Base-by-base conservation (phyloP, 92 coral and sea anemone genomes). In the Epizoanthus scotinus region DNA sequence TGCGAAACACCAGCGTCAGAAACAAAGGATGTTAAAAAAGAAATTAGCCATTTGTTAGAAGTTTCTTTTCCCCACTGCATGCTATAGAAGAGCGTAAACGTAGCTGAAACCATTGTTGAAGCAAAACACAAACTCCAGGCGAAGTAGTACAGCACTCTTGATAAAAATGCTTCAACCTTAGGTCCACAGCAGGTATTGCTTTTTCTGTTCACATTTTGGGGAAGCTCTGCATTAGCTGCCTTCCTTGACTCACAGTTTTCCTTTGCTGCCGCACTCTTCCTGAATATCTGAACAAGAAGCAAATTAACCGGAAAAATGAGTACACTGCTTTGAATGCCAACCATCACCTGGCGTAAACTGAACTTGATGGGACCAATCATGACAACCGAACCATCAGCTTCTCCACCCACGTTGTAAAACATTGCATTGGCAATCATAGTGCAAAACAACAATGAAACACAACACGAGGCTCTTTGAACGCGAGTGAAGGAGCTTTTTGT, bases 371-470 rank as follows among this genome's bases (percentile, higher is more conserved):
- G 95, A n/a, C 98, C 98, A 36, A 94, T 87, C 80, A 82, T 84
- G 20, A 94, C 55, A n/a, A 86, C 88, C 9, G 91, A 78, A 1
- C 82, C 77, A 72, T 89, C 89, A 18, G 91, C 84, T 14, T 60
- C 80, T 34, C 71, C 83, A 18, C 81, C 83, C 38, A 84, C 63
- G 87, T 92, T 91, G 73, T 94, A 94, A 55, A 94, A 94, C 98
- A 94, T 94, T 18, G 98, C 97, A 71, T 89, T 94, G 52, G 97
- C 56, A 70, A 94, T 91, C 98, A 94, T 94, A 27, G 94, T 88
- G 36, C 93, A 87, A 56, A 91, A 92, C 5, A 94, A 77, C 88
- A 94, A 83, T 22, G 97, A 94, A 71, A 94, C 38, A 62, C 94
- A 90, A 58, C 97, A 94, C 17, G 97, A 92, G 5, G 88, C 84